Percentiles rank a stretch among this genome's conserved stretches.
Evolutionary conservation across 2,113 vertebrate genomes (phyloP).

Genomic region (Stercorarius parasiticus): DNA sequence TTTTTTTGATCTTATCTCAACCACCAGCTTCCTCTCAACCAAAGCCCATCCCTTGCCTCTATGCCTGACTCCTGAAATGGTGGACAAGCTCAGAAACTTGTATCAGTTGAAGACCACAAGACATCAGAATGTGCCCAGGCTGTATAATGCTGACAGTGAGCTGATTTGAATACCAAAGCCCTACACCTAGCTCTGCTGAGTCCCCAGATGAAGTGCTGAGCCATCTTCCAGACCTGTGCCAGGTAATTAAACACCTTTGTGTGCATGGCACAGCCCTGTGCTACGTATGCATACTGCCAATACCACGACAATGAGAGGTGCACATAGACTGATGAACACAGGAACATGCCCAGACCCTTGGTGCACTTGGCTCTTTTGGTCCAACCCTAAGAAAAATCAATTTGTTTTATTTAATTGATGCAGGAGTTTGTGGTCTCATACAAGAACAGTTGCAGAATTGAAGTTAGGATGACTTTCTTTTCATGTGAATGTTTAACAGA

Average conservation of each 20-base stretch:
- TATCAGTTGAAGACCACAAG: neutral
- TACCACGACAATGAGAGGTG: rapidly evolving
- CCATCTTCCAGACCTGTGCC: neutral
- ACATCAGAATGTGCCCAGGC: neutral
- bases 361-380: neutral
- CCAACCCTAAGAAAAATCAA: neutral
- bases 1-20: neutral
- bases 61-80: neutral
- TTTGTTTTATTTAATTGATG: neutral
- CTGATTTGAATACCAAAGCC: neutral
- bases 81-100: neutral
- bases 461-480: neutral
- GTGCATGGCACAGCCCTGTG: neutral
- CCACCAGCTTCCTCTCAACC: neutral
- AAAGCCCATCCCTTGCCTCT: neutral
- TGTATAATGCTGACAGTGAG: neutral
- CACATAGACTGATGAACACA: neutral
- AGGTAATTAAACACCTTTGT: neutral
- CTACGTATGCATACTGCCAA: neutral
- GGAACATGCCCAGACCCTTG: neutral
- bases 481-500: neutral
- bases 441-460: neutral
- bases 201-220: neutral
- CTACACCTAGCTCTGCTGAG: neutral
- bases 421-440: neutral